Evolutionary conservation across 2,797 vertebrate species (phyloP).

Genomic region (Novumbra hubbsi): DNA sequence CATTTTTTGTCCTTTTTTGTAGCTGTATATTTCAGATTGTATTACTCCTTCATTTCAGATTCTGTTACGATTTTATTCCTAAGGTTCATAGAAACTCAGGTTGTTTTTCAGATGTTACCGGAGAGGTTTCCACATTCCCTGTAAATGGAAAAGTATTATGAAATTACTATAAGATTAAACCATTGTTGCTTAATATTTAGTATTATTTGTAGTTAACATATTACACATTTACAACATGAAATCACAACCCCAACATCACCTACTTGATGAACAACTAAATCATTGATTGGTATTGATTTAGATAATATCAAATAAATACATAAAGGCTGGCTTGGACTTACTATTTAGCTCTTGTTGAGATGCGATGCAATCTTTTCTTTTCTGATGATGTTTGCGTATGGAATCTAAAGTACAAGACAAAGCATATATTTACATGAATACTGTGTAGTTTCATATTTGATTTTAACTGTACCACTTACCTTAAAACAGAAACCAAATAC

Average conservation of each 20-base stretch:
- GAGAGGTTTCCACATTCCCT: background rate
- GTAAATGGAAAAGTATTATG: background rate
- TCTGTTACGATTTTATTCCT: constrained; percentile 51
- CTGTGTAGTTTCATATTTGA: background rate
- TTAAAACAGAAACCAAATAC: too few relatives aligned
- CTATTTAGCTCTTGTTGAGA: constrained; percentile 92
- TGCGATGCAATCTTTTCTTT: constrained; percentile 95
- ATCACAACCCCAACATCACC: background rate
- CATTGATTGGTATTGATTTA: background rate
- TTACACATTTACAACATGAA: background rate
- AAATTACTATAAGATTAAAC: background rate
- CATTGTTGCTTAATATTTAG: background rate
- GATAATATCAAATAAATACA: background rate
- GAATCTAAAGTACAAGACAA: constrained; percentile 78
- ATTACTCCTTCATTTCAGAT: constrained; percentile 36
- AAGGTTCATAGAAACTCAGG: constrained; percentile 53
- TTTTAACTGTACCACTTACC: too few relatives aligned
- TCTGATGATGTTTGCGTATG: constrained; percentile 95
- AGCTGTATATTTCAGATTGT: too few relatives aligned
- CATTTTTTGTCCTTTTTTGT: background rate
- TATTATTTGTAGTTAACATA: background rate
- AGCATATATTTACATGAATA: background rate
- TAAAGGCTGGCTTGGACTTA: constrained; percentile 51
- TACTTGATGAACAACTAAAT: background rate
- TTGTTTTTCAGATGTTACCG: constrained; percentile 1